Evolutionary conservation across 2,888 invertebrate species (phyloP), one percentile per base, ranked within the genome.

Genomic region (Agonopterix alstromeriana): DNA sequence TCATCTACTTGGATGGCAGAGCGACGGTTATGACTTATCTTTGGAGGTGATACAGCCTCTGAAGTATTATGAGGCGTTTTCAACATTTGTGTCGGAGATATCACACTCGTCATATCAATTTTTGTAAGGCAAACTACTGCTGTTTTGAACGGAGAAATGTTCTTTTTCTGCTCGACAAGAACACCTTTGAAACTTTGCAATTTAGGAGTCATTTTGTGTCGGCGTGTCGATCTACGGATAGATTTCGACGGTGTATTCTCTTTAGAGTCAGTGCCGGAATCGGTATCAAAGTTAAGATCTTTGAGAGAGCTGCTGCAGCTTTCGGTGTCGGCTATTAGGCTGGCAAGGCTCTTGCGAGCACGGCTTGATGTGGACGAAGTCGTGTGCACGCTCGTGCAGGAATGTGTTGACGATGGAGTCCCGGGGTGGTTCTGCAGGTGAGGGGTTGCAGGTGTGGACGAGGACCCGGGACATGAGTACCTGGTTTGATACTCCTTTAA

Each of bases 241-340:
- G 55, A 56, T 62, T 81, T 87, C 0, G 78, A 74, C 0, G 88
- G 88, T 0, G 85, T 88, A 54, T 89, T 89, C 53, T 89, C 88
- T 70, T 88, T 89, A 0, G 86, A 79, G 49, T 88, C 88, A 0
- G 80, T 71, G 1, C 82, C 80, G 1, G 89, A 87, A 53, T 89
- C 89, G 0, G 87, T 73, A 53, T 89, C 83, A 49, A 89, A 89
- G 56, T 84, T 89, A 0, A 89, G 70, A 56, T 88, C 89, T 77
- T 89, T 87, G 8, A 89, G 55, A 3, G 89, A 89, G 58, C 88
- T 89, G 63, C 88, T 89, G 60, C 89, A 89, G 60, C 88, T 89
- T 55, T 89, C 89, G 2, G 88, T 82, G 56, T 89, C 88, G 10
- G 87, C 88, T 12, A 86, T 87, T 45, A 88, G 77, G 55, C 77